A percentile compares a stretch with the other conserved stretches of the same genome.
phyloP scores from a whole-genome alignment of 92 coral and sea anemone species.

The Siderastrea radians region DNA sequence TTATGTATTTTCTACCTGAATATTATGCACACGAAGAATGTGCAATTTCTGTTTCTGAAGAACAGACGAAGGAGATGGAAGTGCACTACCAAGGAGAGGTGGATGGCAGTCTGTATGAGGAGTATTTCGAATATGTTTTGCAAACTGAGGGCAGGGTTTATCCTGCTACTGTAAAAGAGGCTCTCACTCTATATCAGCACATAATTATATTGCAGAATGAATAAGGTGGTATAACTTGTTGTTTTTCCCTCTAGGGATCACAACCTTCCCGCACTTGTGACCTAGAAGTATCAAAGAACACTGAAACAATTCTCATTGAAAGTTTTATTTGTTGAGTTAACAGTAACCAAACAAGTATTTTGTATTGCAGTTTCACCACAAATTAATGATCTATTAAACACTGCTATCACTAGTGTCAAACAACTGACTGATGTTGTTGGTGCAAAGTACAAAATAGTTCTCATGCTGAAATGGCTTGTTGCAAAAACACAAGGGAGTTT shows the following conservation, averaged over 20 bases:
- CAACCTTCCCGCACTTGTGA: too few relatives aligned
- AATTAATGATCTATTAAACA: too few relatives aligned
- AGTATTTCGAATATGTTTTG: constrained; percentile 58
- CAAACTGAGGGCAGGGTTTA: constrained; percentile 49
- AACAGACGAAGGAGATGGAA: constrained; percentile 49
- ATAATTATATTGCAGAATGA: background rate
- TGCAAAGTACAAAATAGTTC: background rate
- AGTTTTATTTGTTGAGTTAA: background rate
- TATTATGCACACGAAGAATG: constrained; percentile 49
- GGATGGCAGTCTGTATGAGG: constrained; percentile 40
- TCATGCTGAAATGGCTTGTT: too few relatives aligned
- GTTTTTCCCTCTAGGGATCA: too few relatives aligned
- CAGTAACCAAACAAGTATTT: background rate
- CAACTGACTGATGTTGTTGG: background rate
- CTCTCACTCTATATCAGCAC: constrained; percentile 33
- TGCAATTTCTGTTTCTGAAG: constrained; percentile 45
- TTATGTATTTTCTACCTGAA: constrained; percentile 59
- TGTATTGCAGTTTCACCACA: background rate
- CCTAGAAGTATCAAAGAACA: background rate
- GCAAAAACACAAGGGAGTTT: too few relatives aligned
- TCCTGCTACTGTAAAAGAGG: constrained; percentile 44
- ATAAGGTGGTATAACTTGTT: too few relatives aligned
- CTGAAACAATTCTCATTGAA: background rate
- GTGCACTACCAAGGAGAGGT: constrained; percentile 31
- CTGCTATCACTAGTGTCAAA: too few relatives aligned